These are phyloP conservation scores for Nomada flava DNA, from an alignment of 2,888 invertebrate species.

Conservation along the genomic window DNA sequence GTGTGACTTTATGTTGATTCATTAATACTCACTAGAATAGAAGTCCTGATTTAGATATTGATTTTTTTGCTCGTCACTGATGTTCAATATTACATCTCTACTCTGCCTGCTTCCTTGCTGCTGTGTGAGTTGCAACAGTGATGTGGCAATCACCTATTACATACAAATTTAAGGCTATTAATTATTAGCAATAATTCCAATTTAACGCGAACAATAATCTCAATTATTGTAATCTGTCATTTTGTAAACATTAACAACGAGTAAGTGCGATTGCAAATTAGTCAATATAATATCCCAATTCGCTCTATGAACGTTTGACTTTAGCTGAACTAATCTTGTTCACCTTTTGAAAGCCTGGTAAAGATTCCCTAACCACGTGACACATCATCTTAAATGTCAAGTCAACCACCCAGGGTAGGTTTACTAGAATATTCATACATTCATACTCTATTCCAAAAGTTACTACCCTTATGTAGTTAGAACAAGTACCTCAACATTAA, in stretches of 20 bases:
- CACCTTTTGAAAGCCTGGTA: conserved; percentile 64
- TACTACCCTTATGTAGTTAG: background rate
- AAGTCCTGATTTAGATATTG: conserved; percentile 92
- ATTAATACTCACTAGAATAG: conserved; percentile 88
- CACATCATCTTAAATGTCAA: conserved; percentile 66
- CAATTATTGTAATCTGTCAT: no score
- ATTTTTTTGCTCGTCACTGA: conserved; percentile 89
- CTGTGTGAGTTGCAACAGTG: conserved; percentile 82
- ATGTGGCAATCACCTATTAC: conserved; percentile 84
- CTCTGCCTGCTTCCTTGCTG: conserved; percentile 75
- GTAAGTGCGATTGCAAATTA: background rate
- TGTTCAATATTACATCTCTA: conserved; percentile 89
- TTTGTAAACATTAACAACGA: background rate
- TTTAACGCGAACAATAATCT: no score
- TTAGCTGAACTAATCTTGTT: conserved; percentile 56
- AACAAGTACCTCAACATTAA: background rate
- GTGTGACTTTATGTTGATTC: background rate
- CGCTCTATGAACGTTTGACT: conserved; percentile 5
- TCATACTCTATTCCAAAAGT: background rate
- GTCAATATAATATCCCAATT: conserved; percentile 25
- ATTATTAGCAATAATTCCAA: background rate
- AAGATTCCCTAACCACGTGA: conserved; percentile 46
- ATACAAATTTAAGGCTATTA: conserved; percentile 23
- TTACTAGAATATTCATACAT: conserved; percentile 14
- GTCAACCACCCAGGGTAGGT: conserved; percentile 26